These are phyloP conservation scores for Clangula hyemalis DNA, from an alignment of 2,797 vertebrate genomes.

Conservation along the genomic window DNA sequence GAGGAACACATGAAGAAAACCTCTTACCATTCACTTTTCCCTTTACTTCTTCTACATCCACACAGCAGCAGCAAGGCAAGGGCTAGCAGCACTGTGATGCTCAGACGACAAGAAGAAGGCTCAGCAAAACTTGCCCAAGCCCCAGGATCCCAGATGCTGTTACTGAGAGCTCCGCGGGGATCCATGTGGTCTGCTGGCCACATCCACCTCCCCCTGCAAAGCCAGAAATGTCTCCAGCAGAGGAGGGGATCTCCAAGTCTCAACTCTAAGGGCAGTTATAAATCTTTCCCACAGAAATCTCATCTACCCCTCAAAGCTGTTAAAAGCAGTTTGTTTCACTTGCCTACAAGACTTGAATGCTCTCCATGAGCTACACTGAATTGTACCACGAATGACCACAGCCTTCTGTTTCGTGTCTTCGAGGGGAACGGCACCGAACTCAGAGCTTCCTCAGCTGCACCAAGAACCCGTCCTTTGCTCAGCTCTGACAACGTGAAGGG, in stretches of 20 bases:
- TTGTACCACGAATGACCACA: background rate
- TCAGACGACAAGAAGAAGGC: background rate
- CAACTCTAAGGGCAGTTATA: background rate
- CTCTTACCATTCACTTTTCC: background rate
- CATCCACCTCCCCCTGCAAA: background rate
- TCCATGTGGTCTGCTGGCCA: background rate
- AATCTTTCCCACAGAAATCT: background rate
- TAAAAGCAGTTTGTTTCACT: background rate
- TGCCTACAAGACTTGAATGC: background rate
- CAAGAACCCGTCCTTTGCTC: accelerated
- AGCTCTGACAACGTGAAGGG: background rate
- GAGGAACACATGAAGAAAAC: background rate
- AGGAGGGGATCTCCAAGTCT: background rate
- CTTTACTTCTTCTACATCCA: background rate
- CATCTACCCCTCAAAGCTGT: background rate
- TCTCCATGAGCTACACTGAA: background rate
- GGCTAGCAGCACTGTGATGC: background rate
- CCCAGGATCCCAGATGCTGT: background rate
- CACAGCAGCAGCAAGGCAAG: background rate
- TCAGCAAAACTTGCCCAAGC: background rate
- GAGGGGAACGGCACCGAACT: accelerated
- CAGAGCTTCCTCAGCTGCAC: background rate
- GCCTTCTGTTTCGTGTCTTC: background rate
- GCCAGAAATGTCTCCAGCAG: background rate
- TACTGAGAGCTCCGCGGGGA: accelerated